These are phyloP conservation scores for Dissostichus mawsoni DNA, from an alignment of 2,113 vertebrate genomes.

Conservation along the genomic window DNA sequence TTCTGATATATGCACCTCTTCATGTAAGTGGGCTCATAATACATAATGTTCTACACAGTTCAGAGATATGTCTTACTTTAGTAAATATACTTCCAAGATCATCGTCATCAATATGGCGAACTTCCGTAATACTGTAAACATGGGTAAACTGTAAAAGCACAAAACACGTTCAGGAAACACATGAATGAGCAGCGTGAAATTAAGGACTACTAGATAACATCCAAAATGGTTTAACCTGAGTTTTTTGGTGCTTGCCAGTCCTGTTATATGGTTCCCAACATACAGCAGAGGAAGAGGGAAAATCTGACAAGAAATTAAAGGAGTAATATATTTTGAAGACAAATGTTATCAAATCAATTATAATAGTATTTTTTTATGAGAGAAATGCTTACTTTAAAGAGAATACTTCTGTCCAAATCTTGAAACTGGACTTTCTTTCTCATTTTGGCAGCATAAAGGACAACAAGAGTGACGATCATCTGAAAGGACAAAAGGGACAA, in stretches of 20 bases:
- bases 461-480: constrained; percentile 81
- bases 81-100: constrained; percentile 89
- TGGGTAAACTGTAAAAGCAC: constrained; percentile 88
- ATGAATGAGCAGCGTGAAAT: neutral
- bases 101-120: constrained; percentile 95
- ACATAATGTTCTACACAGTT: neutral
- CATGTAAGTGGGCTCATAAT: neutral
- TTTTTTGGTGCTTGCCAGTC: constrained; percentile 84
- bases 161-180: neutral
- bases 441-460: constrained; percentile 81
- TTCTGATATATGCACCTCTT: neutral
- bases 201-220: neutral
- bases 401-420: constrained; percentile 79
- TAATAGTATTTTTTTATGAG: neutral
- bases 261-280: constrained; percentile 82
- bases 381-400: constrained; percentile 69
- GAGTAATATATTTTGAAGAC: neutral
- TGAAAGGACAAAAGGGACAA: constrained; percentile 35
- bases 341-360: neutral
- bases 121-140: constrained; percentile 96
- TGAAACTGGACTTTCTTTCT: constrained; percentile 75
- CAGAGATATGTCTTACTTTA: constrained; percentile 83
- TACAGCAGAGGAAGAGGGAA: constrained; percentile 84
- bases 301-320: constrained; percentile 66
- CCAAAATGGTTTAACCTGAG: constrained; percentile 72